Conservation (phyloP, 64 coral and sea anemone species). For the Actinia equina region DNA sequence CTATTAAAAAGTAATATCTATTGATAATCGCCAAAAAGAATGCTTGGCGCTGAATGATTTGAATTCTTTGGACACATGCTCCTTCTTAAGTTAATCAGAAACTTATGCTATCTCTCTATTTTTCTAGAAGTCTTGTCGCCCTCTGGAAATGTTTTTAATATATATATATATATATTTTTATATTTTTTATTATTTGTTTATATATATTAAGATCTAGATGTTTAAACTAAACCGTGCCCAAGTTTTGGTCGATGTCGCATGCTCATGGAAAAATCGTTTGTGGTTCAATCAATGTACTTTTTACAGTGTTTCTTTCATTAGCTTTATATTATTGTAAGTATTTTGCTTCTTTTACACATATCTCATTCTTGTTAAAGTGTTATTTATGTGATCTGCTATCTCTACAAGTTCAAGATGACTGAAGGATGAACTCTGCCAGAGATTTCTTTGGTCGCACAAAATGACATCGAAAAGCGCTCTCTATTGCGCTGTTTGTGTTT, state of each 20-base stretch:
- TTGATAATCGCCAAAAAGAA: background rate
- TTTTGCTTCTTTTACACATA: no score
- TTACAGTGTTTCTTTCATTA: background rate
- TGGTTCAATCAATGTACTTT: background rate
- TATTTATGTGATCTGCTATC: no score
- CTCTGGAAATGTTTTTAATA: background rate
- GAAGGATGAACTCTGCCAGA: no score
- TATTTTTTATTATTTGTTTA: background rate
- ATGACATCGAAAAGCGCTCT: no score
- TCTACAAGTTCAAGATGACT: no score
- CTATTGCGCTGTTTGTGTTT: no score
- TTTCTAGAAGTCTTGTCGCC: background rate
- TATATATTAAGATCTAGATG: constrained; percentile 8
- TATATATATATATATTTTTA: background rate
- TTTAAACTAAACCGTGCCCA: background rate
- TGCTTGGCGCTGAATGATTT: background rate
- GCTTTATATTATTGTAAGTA: no score
- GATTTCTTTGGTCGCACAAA: no score
- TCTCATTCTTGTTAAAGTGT: no score
- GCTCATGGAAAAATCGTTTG: background rate
- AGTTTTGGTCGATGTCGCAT: background rate
- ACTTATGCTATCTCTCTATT: no score
- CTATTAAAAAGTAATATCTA: background rate
- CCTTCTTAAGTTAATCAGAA: background rate
- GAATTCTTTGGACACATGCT: background rate